phyloP scores from a whole-genome alignment of 2,888 invertebrate genomes.

The Rhodophaea formosa region DNA sequence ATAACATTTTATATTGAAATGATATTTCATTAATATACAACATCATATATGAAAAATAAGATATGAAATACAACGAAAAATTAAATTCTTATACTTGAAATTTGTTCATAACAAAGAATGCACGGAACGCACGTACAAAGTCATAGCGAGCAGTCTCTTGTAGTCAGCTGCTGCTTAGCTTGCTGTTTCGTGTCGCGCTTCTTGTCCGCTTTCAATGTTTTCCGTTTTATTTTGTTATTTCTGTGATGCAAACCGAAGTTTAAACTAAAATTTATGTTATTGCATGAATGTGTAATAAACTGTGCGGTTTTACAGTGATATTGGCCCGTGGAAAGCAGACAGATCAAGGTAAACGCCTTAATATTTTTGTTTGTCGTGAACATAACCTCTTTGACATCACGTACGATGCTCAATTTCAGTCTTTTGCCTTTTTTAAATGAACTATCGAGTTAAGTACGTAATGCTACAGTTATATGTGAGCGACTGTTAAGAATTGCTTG shows the following conservation, averaged over 20 bases:
- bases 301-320: conserved; percentile 71
- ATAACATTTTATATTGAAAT: not conserved
- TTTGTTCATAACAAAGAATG: not conserved
- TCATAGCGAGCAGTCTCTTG: conserved; percentile 55
- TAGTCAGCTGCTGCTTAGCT: conserved; percentile 87
- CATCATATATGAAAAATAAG: not conserved
- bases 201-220: conserved; percentile 82
- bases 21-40: not conserved
- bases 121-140: conserved; percentile 55
- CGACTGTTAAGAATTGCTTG: not conserved
- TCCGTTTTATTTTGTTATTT: conserved; percentile 81
- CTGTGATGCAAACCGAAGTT: conserved; percentile 79
- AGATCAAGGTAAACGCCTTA: conserved; percentile 79
- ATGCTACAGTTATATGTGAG: conserved; percentile 26
- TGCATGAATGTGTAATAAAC: conserved; percentile 65
- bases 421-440: conserved; percentile 42
- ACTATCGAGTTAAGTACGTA: conserved; percentile 33
- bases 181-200: conserved; percentile 84
- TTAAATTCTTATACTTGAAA: not conserved
- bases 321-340: conserved; percentile 58
- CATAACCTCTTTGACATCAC: conserved; percentile 76
- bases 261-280: conserved; percentile 67
- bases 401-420: conserved; percentile 64
- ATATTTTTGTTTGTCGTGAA: conserved; percentile 79
- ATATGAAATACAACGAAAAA: not conserved